Conservation (phyloP, 2,797 vertebrate species). For the Hypotaenidia philippensis region DNA sequence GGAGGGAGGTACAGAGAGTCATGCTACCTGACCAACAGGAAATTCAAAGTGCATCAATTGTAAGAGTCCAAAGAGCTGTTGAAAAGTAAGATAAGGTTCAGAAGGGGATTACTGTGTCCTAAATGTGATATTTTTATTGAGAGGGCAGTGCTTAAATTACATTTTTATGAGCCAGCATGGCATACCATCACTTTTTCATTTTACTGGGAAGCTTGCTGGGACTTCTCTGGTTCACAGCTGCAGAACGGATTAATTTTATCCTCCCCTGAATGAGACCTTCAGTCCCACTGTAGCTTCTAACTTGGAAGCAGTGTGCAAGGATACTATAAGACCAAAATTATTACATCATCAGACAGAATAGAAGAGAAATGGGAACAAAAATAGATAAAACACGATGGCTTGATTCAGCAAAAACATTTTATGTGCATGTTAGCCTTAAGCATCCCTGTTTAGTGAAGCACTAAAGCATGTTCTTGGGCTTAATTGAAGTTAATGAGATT, state of each 20-base stretch:
- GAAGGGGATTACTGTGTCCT: constrained; percentile 70
- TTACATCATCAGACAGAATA: constrained; percentile 7
- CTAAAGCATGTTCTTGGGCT: not conserved
- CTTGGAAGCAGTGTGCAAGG: constrained; percentile 1
- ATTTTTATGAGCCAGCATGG: constrained; percentile 67
- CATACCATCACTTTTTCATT: constrained; percentile 67
- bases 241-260: constrained; percentile 63
- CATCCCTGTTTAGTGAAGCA: constrained; percentile 3
- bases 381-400: not conserved
- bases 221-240: constrained; percentile 64
- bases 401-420: constrained; percentile 11
- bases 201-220: constrained; percentile 43
- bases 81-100: constrained; percentile 78
- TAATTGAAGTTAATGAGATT: constrained; percentile 46
- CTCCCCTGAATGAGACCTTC: constrained; percentile 53
- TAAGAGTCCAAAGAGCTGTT: constrained; percentile 74
- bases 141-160: constrained; percentile 64
- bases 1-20: constrained; percentile 69
- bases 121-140: constrained; percentile 64
- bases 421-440: not conserved
- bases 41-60: constrained; percentile 74
- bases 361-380: constrained; percentile 11
- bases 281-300: constrained; percentile 25
- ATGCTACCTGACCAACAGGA: constrained; percentile 77
- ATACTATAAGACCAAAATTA: constrained; percentile 7